phyloP scores from a whole-genome alignment of 2,113 vertebrate species.

The Coracopsis vasa region DNA sequence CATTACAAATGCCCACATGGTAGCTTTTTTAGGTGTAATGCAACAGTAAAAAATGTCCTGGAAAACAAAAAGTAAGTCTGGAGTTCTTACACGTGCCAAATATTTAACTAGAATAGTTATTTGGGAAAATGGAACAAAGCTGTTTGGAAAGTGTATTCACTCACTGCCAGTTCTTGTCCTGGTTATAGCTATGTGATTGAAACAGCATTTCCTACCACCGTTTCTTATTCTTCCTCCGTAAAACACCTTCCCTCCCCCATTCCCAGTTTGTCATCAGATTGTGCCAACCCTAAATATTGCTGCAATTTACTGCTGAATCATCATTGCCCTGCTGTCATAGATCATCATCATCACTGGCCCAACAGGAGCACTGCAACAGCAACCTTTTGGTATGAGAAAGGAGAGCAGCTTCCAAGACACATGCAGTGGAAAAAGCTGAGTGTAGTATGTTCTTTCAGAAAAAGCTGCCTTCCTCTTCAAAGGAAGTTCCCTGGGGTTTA shows the following conservation, averaged over 20 bases:
- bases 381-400: background rate
- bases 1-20: background rate
- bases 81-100: background rate
- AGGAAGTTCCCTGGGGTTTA: background rate
- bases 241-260: background rate
- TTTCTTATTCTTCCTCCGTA: background rate
- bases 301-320: slow-evolving; percentile 40
- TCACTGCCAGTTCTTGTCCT: background rate
- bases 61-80: background rate
- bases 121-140: background rate
- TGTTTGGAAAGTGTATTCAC: background rate
- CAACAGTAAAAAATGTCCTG: background rate
- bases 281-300: slow-evolving; percentile 3
- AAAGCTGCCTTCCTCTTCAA: background rate
- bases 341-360: background rate
- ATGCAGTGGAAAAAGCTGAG: background rate
- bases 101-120: background rate
- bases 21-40: background rate
- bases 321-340: background rate
- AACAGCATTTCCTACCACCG: background rate
- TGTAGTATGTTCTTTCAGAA: background rate
- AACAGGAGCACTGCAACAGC: background rate
- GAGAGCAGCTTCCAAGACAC: background rate
- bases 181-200: background rate
- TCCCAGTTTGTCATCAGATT: background rate